Conservation (phyloP, 2,797 vertebrate species). For the Smutsia gigantea region DNA sequence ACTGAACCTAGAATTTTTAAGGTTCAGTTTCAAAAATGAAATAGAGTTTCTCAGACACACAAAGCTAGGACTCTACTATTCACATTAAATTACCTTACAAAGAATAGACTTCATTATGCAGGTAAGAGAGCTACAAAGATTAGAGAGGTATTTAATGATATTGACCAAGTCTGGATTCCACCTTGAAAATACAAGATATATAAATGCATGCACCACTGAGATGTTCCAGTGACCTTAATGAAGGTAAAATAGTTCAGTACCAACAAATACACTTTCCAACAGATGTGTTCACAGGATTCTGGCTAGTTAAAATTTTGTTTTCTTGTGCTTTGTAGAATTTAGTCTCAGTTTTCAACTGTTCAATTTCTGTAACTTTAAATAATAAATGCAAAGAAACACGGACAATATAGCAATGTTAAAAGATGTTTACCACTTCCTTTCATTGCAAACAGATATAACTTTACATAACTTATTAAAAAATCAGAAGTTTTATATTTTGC, state of each 20-base stretch:
- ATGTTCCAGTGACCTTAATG: background rate
- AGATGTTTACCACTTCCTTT: slow-evolving; percentile 30
- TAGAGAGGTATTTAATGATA: background rate
- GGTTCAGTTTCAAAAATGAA: background rate
- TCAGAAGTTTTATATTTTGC: slow-evolving; percentile 48
- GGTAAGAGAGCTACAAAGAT: background rate
- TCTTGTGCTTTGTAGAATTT: slow-evolving; percentile 12
- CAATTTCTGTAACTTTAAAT: slow-evolving; percentile 34
- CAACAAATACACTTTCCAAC: slow-evolving; percentile 33
- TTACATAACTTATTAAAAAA: slow-evolving; percentile 30
- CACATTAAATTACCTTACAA: background rate
- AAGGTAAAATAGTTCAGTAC: background rate
- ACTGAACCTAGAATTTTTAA: background rate
- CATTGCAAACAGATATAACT: background rate
- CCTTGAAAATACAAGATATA: background rate
- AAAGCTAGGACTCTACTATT: background rate
- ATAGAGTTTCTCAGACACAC: background rate
- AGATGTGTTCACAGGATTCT: background rate
- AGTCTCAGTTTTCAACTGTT: slow-evolving; percentile 36
- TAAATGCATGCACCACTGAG: background rate
- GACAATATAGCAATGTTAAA: background rate
- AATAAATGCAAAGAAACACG: background rate
- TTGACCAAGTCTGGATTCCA: background rate
- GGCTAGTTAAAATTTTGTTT: background rate
- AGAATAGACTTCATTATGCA: background rate